These are phyloP conservation scores for Tangara arthus DNA, from an alignment of 2,797 vertebrate species.

Conservation along the genomic window DNA sequence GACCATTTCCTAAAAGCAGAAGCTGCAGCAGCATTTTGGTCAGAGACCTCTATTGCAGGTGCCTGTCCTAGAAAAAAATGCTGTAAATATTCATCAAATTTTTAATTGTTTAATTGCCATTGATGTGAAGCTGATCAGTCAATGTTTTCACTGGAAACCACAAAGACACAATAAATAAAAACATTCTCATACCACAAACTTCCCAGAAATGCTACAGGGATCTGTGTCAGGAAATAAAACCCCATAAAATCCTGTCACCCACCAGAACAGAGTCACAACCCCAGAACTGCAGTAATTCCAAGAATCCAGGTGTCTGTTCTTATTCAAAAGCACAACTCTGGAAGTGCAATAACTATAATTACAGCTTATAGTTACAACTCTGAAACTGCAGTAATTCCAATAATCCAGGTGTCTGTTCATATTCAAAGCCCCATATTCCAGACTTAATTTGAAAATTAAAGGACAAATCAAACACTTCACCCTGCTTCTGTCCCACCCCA, in stretches of 20 bases:
- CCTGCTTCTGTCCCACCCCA: not conserved
- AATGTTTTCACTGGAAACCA: not conserved
- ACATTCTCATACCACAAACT: not conserved
- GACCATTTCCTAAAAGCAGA: not conserved
- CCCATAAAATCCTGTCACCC: not conserved
- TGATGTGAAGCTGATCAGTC: not conserved
- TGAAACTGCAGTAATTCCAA: not conserved
- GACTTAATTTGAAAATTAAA: not conserved
- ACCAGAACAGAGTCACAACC: rapidly evolving
- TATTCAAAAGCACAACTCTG: not conserved
- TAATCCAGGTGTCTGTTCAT: not conserved
- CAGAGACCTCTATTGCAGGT: not conserved
- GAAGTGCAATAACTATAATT: not conserved
- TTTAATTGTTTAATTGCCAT: not conserved
- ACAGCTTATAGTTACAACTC: not conserved
- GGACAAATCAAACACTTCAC: not conserved
- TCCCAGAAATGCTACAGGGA: not conserved
- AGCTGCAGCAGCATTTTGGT: not conserved
- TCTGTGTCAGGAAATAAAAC: not conserved
- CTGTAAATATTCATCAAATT: not conserved
- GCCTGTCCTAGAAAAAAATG: not conserved
- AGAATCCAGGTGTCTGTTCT: not conserved
- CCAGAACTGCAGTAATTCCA: rapidly evolving
- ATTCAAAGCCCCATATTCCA: rapidly evolving
- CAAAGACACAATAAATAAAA: not conserved